Evolutionary conservation across 2,888 invertebrate species (phyloP).

Genomic region (Cerceris rybyensis): DNA sequence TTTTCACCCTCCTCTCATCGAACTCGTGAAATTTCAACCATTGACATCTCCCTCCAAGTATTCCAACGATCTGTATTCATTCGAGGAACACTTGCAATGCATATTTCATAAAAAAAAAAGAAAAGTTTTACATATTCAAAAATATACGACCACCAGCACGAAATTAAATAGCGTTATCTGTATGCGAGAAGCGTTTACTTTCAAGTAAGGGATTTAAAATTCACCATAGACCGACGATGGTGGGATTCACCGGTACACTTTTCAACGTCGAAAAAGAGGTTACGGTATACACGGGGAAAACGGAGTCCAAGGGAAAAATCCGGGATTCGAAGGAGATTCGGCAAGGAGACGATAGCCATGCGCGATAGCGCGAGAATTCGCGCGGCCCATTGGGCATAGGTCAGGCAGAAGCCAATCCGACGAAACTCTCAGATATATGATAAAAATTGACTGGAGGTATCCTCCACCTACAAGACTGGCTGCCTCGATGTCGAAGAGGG

Average conservation of each 20-base stretch:
- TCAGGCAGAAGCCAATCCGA: constrained; percentile 80
- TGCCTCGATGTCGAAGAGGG: constrained; percentile 39
- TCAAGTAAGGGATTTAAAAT: too few relatives aligned
- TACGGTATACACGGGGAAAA: neutral
- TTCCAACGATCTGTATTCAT: too few relatives aligned
- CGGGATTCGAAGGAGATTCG: constrained; percentile 50
- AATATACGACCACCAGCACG: too few relatives aligned
- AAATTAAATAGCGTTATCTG: too few relatives aligned
- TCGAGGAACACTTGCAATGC: too few relatives aligned
- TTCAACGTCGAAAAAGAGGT: neutral
- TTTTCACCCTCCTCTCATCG: constrained; percentile 11
- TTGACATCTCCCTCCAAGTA: too few relatives aligned
- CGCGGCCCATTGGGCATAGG: constrained; percentile 80
- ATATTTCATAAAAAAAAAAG: too few relatives aligned
- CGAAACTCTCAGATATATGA: constrained; percentile 78
- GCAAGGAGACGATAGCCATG: constrained; percentile 68
- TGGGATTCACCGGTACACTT: neutral
- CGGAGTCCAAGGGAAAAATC: constrained; percentile 40
- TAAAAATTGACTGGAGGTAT: constrained; percentile 78
- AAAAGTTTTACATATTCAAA: too few relatives aligned
- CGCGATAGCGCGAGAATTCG: constrained; percentile 75
- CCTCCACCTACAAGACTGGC: constrained; percentile 27
- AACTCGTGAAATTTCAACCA: too few relatives aligned
- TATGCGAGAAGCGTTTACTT: too few relatives aligned
- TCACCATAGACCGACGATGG: too few relatives aligned